Conservation (phyloP, 2,888 invertebrate genomes). For the Watsonalla binaria region DNA sequence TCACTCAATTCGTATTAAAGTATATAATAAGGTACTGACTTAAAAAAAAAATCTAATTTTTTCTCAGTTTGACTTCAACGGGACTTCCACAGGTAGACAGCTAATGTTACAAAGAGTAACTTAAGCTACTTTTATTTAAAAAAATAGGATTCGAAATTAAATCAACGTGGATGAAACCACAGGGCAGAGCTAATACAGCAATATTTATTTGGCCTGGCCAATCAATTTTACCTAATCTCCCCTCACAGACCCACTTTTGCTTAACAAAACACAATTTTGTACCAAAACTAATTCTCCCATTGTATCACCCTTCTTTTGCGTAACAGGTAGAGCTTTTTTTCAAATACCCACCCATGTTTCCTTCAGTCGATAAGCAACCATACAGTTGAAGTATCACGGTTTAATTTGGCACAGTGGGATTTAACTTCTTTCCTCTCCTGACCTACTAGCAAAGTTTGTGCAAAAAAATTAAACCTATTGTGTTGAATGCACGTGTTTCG, state of each 20-base stretch:
- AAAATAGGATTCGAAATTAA: no score
- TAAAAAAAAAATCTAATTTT: no score
- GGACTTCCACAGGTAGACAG: no score
- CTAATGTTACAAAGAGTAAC: no score
- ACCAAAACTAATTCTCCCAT: slow-evolving; percentile 6
- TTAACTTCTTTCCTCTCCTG: slow-evolving; percentile 28
- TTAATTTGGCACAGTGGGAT: background rate
- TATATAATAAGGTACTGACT: no score
- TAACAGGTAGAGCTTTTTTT: slow-evolving; percentile 41
- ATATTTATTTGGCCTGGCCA: no score
- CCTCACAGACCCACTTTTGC: slow-evolving; percentile 25
- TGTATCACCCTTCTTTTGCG: slow-evolving; percentile 33
- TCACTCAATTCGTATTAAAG: no score
- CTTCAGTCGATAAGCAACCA: slow-evolving; percentile 8
- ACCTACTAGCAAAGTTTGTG: slow-evolving; percentile 28
- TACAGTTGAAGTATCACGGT: background rate
- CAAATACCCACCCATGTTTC: slow-evolving; percentile 7
- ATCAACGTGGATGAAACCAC: no score
- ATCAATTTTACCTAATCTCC: slow-evolving; percentile 19
- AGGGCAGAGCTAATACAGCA: no score
- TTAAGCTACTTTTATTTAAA: no score
- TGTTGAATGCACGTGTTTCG: slow-evolving; percentile 39
- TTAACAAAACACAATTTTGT: slow-evolving; percentile 30
- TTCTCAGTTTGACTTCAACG: no score
- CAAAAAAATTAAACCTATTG: slow-evolving; percentile 31